These are phyloP conservation scores for Charanyca ferruginea DNA, from an alignment of 2,888 invertebrate species.

Conservation along the genomic window DNA sequence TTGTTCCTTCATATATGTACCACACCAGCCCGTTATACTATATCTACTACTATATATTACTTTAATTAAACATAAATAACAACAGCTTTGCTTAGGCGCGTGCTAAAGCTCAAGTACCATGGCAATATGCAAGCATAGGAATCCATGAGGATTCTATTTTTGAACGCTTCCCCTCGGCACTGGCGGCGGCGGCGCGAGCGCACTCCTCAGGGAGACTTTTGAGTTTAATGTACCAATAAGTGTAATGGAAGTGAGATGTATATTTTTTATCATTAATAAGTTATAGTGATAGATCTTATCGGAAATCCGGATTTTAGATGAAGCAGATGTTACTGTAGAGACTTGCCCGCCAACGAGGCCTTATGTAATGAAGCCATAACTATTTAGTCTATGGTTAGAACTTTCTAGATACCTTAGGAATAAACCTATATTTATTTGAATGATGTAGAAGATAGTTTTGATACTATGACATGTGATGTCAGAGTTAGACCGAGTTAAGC, in stretches of 20 bases:
- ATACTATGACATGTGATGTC: no score
- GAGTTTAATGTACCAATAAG: slow-evolving; percentile 82
- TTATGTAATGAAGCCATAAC: no score
- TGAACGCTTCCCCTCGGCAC: slow-evolving; percentile 79
- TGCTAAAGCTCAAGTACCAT: slow-evolving; percentile 70
- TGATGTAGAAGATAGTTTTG: no score
- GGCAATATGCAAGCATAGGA: slow-evolving; percentile 73
- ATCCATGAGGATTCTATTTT: slow-evolving; percentile 84
- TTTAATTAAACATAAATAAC: slow-evolving; percentile 42
- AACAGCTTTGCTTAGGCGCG: slow-evolving; percentile 65
- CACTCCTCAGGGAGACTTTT: slow-evolving; percentile 73
- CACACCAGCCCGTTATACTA: no score
- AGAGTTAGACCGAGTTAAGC: no score
- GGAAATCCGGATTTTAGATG: slow-evolving; percentile 18
- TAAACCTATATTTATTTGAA: no score
- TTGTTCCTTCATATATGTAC: no score
- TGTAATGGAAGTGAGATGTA: slow-evolving; percentile 55
- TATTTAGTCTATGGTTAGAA: no score
- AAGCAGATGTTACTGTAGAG: not conserved
- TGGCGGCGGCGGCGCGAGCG: slow-evolving; percentile 77
- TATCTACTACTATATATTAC: not conserved
- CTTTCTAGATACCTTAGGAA: no score
- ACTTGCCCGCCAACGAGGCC: no score
- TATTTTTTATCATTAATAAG: slow-evolving; percentile 29
- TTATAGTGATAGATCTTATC: not conserved